Conservation (phyloP, 1,140 invertebrate species). For the Scaptomyza graminum region DNA sequence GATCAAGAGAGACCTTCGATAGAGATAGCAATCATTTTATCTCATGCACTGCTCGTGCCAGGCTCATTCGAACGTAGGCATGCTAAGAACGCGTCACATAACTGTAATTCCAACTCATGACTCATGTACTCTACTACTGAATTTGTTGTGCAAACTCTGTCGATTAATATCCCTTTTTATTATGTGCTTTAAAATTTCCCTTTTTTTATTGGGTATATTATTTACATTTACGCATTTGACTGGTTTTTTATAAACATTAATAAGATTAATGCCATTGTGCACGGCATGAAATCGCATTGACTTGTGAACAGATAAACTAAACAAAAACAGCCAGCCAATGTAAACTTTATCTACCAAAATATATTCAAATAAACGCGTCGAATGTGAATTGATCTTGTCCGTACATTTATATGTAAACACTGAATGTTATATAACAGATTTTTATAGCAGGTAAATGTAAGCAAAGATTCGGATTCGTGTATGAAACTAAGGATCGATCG, state of each 20-base stretch:
- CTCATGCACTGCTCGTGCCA: no score
- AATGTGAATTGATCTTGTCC: conserved; percentile 31
- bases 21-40: no score
- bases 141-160: no score
- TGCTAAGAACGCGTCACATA: no score
- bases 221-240: background rate
- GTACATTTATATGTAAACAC: conserved; percentile 20
- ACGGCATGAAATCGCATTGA: conserved; percentile 45
- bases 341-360: conserved; percentile 40
- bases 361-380: conserved; percentile 58
- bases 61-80: no score
- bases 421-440: conserved; percentile 8
- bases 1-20: no score
- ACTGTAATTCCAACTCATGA: no score
- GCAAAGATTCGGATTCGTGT: conserved; percentile 20
- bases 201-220: background rate
- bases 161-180: background rate
- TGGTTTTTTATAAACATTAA: conserved; percentile 9
- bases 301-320: conserved; percentile 55
- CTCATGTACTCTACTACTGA: no score
- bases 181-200: background rate
- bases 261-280: conserved; percentile 41
- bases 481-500: conserved; percentile 16
- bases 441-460: conserved; percentile 15
- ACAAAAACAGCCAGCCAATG: conserved; percentile 46